Percentiles rank a stretch among this genome's conserved stretches.
phyloP scores from a whole-genome alignment of 2,888 invertebrate species.

The Podotricha telesiphe region DNA sequence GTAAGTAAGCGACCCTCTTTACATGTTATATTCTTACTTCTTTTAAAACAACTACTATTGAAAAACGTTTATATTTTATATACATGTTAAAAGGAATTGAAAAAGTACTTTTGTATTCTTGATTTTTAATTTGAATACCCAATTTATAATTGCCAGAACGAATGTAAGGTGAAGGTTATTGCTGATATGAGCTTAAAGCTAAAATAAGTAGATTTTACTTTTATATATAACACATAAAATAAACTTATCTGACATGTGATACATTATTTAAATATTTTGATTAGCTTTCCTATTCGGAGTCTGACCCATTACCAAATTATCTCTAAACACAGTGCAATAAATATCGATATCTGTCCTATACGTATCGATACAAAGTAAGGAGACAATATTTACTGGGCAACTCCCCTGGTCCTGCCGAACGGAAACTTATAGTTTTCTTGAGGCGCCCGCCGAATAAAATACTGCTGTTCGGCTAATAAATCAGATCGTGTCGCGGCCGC shows the following conservation, averaged over 20 bases:
- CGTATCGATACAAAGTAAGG: constrained; percentile 76
- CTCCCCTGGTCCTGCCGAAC: constrained; percentile 80
- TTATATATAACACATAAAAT: neutral
- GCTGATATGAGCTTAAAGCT: no score
- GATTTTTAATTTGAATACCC: no score
- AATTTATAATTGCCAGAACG: no score
- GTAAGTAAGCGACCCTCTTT: no score
- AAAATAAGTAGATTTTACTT: no score
- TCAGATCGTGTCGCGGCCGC: constrained; percentile 76
- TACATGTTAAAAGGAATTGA: no score
- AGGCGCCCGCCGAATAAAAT: constrained; percentile 83
- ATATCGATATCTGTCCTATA: constrained; percentile 78
- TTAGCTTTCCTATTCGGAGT: constrained; percentile 57
- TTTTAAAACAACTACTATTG: no score
- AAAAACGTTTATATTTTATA: no score
- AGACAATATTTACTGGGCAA: constrained; percentile 82
- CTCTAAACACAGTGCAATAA: constrained; percentile 74
- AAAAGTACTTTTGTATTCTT: no score
- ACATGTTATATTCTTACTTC: no score
- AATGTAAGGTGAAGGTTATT: no score
- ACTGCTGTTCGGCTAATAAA: constrained; percentile 80
- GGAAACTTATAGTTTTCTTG: constrained; percentile 84
- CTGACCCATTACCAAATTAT: constrained; percentile 81
- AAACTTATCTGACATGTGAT: neutral
- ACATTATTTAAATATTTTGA: neutral